These are phyloP conservation scores for Drosophila conformis DNA, from an alignment of 2,888 invertebrate species.

Conservation along the genomic window DNA sequence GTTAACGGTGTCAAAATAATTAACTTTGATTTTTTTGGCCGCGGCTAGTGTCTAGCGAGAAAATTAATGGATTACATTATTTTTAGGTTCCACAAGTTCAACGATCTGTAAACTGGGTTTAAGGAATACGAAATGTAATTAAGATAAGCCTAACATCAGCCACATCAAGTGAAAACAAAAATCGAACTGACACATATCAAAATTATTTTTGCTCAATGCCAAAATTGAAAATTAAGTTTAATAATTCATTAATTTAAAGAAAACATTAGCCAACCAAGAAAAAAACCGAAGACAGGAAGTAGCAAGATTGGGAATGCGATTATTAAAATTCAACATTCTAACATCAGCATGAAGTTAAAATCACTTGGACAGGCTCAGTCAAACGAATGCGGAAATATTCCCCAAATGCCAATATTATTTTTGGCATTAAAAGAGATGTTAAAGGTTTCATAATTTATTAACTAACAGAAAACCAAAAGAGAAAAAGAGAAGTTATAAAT, in stretches of 20 bases:
- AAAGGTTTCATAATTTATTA: neutral
- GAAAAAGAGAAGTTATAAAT: neutral
- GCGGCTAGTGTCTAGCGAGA: neutral
- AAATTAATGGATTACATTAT: neutral
- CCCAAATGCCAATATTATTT: neutral
- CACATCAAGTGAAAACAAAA: neutral
- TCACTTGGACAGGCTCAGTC: neutral
- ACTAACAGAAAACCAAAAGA: constrained; percentile 10
- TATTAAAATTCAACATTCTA: neutral
- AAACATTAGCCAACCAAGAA: neutral
- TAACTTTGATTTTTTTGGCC: neutral
- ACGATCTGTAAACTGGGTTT: neutral
- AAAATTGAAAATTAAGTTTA: neutral
- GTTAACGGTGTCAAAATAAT: neutral
- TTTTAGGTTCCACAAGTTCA: no score
- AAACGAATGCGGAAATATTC: neutral
- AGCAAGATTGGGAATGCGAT: neutral
- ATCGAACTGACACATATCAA: neutral
- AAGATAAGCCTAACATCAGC: neutral
- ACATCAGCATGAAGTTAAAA: neutral
- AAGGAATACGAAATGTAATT: neutral
- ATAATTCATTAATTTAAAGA: neutral
- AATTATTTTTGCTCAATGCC: neutral
- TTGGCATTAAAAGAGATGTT: neutral
- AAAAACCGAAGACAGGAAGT: neutral